Percentiles rank a stretch among this genome's conserved stretches.
Evolutionary conservation across 2,888 invertebrate species (phyloP).

Genomic region (Lysandra coridon): DNA sequence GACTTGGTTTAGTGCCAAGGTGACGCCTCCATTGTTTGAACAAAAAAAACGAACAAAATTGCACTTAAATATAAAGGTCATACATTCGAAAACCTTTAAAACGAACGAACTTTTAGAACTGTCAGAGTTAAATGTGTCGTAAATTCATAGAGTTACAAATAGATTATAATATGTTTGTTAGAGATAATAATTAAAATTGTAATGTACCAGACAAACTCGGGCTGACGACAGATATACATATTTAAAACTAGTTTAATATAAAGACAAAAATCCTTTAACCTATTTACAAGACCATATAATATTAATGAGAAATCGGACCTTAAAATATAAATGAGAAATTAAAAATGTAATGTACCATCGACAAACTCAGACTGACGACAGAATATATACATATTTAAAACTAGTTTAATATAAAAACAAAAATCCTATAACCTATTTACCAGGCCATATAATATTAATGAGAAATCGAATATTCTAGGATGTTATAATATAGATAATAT

Average conservation of each 20-base stretch:
- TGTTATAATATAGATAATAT: not conserved
- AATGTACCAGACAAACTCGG: not conserved
- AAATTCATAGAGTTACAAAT: conserved; percentile 9
- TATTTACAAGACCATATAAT: too few relatives aligned
- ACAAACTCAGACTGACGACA: not conserved
- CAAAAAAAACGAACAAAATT: conserved; percentile 37
- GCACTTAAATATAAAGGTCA: conserved; percentile 36
- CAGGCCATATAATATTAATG: too few relatives aligned
- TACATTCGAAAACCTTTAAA: conserved; percentile 29
- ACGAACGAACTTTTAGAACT: conserved; percentile 12
- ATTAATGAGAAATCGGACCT: too few relatives aligned
- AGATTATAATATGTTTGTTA: not conserved
- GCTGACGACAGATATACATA: not conserved
- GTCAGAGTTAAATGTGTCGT: not conserved
- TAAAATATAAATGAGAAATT: too few relatives aligned
- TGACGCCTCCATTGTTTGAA: conserved; percentile 40
- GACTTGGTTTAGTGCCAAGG: conserved; percentile 45
- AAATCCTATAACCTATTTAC: too few relatives aligned
- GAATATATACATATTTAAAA: not conserved
- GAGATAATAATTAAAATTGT: not conserved
- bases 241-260: not conserved
- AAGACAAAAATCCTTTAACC: too few relatives aligned
- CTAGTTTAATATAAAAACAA: not conserved
- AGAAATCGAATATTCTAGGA: not conserved
- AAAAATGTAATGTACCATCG: not conserved